Evolutionary conservation across 1,140 invertebrate species (phyloP), one percentile per base, ranked within the genome.

Genomic region (Colletes latitarsis): DNA sequence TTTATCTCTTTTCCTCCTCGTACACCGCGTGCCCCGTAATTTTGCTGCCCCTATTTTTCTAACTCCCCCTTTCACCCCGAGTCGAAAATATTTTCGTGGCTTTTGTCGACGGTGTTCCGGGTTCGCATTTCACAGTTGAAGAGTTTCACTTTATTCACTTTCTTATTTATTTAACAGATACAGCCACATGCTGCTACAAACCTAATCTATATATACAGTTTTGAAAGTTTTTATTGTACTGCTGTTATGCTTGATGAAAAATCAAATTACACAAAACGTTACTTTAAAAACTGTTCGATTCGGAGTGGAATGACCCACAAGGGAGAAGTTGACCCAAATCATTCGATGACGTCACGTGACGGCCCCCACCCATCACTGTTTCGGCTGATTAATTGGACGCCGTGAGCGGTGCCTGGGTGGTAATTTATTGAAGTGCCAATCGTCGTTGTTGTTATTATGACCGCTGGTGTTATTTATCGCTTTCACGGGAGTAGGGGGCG

Each of bases 361-460:
- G 41, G 19, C n/a, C n/a, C 55, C 67, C 21, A 19, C 46, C 55
- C 30, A 30, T 9, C 52, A 15, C 5, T n/a, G 9, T 21, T 70
- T 49, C 43, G 17, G 10, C 30, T 46, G 77, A 78, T 72, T 73
- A 73, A 78, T 78, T 72, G 77, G 46, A 55, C 57, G 15, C n/a
- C 63, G 63, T 46, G 74, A 57, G 62, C 46, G 46, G 14, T 49
- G 41, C 49, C 21, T 53, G 63, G 49, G 49, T 63, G 77, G 64
- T 78, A 43, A 71, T 71, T 77, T 58, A 52, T 71, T 30, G n/a
- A 43, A 53, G 76, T 62, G 39, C 9, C n/a, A 39, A 67, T 67
- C 46, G 64, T 43, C 21, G 14, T 30, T 58, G 67, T 77, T 77
- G 39, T 77, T 71, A 53, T 77, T 71, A 53, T 67, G 14, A 19